Evolutionary conservation across 1,140 invertebrate genomes (phyloP), one percentile per base, ranked within the genome.

Genomic region (Leptinotarsa undecemlineata): DNA sequence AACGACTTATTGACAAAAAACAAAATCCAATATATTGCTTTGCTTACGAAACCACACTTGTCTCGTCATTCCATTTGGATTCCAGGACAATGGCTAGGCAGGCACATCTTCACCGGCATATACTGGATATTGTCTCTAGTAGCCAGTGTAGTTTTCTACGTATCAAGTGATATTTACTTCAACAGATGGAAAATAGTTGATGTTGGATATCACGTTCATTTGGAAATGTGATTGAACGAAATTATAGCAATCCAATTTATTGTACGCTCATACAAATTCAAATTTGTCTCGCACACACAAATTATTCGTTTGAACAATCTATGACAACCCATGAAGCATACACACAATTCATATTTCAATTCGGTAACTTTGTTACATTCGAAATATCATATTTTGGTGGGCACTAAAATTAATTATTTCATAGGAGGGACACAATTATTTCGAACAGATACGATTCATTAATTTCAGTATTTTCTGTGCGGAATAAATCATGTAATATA

Each of bases 261-360:
- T 14, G 51, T 19, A n/a, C 51, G 51, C 51, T 57, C 15, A 57
- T 57, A 57, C 51, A 57, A 57, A 66, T 66, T 66, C 26, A 66
- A 66, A 66, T 66, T 15, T 66, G 26, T 33, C 8, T n/a, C n/a
- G 26, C 63, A n/a, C 20, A 64, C 63, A 17, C 63, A 21, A 66
- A 66, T 66, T 23, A 33, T 21, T 66, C n/a, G 63, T 66, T 66
- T 66, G 63, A 66, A 66, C 63, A 66, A 66, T n/a, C 15, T 66
- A 23, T 66, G 63, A 66, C 63, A 20, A 15, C 26, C 63, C 15
- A 57, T 57, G 63, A 15, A 66, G 63, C 20, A 66, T 66, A 66
- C 20, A 21, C 63, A 21, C 63, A 66, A 66, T 66, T 66, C 15
- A 66, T 66, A 66, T 66, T 66, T 66, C 26, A 66, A 66, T 66